Conservation (phyloP, 2,113 vertebrate species). For the Poecilia latipinna region DNA sequence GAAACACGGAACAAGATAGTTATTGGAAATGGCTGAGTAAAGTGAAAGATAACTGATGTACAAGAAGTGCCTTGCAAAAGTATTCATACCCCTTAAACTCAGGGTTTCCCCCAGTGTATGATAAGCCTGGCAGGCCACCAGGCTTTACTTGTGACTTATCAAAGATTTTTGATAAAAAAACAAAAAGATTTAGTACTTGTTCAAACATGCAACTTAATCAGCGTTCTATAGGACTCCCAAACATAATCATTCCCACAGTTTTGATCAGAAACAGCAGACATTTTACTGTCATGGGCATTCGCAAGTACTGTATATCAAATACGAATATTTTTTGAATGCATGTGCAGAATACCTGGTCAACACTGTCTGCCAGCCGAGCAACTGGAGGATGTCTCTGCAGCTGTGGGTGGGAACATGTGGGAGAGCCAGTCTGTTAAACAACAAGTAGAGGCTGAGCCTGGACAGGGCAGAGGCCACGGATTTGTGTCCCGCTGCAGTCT, state of each 20-base stretch:
- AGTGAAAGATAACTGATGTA: neutral
- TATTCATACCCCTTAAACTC: too few relatives aligned
- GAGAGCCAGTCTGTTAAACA: slow-evolving; percentile 86
- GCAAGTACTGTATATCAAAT: neutral
- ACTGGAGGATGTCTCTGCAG: slow-evolving; percentile 77
- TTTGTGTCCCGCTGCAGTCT: slow-evolving; percentile 84
- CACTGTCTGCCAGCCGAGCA: slow-evolving; percentile 84
- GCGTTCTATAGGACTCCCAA: neutral
- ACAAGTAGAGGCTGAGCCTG: slow-evolving; percentile 87
- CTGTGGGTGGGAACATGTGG: slow-evolving; percentile 69
- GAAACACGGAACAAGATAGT: neutral
- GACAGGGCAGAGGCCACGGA: slow-evolving; percentile 86
- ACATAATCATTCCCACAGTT: neutral
- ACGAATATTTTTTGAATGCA: neutral
- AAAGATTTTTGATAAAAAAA: too few relatives aligned
- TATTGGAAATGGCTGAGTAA: neutral
- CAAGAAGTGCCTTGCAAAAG: too few relatives aligned
- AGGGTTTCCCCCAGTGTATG: too few relatives aligned
- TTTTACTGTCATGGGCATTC: neutral
- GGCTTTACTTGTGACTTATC: too few relatives aligned
- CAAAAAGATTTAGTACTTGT: neutral
- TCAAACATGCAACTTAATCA: neutral
- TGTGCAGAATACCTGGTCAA: slow-evolving; percentile 83
- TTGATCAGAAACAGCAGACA: neutral
- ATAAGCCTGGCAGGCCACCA: too few relatives aligned